phyloP scores from a whole-genome alignment of 2,888 invertebrate species.

The Eupeodes latifasciatus region DNA sequence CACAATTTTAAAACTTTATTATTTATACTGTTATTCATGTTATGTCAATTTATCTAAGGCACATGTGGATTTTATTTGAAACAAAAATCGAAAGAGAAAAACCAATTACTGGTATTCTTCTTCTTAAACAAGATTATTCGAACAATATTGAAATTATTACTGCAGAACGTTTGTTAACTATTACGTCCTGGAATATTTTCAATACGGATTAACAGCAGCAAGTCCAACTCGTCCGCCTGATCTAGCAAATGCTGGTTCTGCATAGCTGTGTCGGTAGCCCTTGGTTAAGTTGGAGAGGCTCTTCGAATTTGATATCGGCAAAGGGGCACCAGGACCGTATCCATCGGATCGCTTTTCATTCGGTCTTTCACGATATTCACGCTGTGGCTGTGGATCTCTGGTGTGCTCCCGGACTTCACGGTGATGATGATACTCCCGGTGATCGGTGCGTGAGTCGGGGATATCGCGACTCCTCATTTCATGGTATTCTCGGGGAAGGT shows the following conservation, averaged over 20 bases:
- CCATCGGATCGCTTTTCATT: constrained; percentile 61
- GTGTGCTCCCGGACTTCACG: constrained; percentile 77
- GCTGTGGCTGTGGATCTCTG: constrained; percentile 79
- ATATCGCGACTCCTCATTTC: constrained; percentile 63
- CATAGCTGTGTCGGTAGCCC: constrained; percentile 84
- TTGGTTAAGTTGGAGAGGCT: constrained; percentile 82
- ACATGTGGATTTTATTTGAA: constrained; percentile 67
- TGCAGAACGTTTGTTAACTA: constrained; percentile 14
- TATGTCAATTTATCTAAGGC: constrained; percentile 67
- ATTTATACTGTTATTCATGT: constrained; percentile 58
- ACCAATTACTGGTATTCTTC: background rate
- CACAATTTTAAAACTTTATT: constrained; percentile 48
- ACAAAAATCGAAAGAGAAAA: constrained; percentile 12
- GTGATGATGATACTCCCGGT: constrained; percentile 65
- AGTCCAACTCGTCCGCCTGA: constrained; percentile 83
- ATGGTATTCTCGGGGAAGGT: constrained; percentile 67
- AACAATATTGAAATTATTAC: constrained; percentile 51
- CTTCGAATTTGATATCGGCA: constrained; percentile 79
- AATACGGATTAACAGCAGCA: constrained; percentile 84
- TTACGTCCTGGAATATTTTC: constrained; percentile 41
- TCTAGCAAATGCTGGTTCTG: constrained; percentile 83
- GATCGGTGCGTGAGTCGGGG: constrained; percentile 52
- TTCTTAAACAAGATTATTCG: constrained; percentile 38
- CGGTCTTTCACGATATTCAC: constrained; percentile 76
- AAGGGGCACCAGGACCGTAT: constrained; percentile 58